Evolutionary conservation across 2,888 invertebrate species (phyloP).

Genomic region (Eristalinus sepulchralis): DNA sequence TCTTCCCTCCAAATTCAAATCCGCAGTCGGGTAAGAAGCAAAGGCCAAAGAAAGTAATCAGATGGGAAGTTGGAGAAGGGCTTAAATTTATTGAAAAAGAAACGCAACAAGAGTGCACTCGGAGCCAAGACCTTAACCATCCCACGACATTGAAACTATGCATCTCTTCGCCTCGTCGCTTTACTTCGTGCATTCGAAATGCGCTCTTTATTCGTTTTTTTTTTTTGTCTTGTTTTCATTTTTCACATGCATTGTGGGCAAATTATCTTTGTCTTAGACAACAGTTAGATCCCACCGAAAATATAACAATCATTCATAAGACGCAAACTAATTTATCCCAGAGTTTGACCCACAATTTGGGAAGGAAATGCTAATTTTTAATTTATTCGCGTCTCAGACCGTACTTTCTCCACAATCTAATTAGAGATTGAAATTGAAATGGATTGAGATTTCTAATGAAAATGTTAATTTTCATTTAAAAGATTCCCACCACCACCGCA

Average conservation of each 20-base stretch:
- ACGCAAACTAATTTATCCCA: conserved; percentile 5
- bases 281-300: conserved; percentile 13
- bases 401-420: conserved; percentile 13
- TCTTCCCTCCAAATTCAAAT: too few relatives aligned
- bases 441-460: neutral
- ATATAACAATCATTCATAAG: neutral
- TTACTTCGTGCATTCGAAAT: neutral
- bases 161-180: neutral
- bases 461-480: conserved; percentile 3
- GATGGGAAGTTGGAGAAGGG: too few relatives aligned
- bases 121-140: neutral
- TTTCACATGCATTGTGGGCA: neutral
- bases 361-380: conserved; percentile 34
- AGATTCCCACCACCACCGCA: neutral
- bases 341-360: conserved; percentile 6
- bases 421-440: neutral
- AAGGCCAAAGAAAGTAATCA: too few relatives aligned
- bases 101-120: neutral
- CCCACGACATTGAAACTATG: neutral
- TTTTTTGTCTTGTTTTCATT: too few relatives aligned
- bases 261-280: neutral
- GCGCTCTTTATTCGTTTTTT: neutral
- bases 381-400: conserved; percentile 13
- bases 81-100: too few relatives aligned
- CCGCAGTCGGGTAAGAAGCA: too few relatives aligned